These are phyloP conservation scores for Zaprionus inermis DNA, from an alignment of 1,140 invertebrate species.

Conservation along the genomic window DNA sequence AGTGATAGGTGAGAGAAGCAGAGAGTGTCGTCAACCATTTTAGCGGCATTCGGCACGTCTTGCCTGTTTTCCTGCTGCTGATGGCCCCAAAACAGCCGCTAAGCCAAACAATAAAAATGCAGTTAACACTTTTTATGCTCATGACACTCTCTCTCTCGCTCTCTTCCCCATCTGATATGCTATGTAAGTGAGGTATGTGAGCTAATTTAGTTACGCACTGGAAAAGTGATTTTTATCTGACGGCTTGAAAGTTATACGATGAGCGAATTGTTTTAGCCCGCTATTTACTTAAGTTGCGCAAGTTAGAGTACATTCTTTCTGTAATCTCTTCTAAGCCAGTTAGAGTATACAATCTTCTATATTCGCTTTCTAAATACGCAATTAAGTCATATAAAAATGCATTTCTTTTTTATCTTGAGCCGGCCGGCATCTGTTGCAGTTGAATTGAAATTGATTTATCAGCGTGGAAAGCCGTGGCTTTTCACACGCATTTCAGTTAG, in stretches of 20 bases:
- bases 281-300: too few relatives aligned
- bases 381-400: slow-evolving; percentile 6
- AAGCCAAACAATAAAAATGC: slow-evolving; percentile 50
- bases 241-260: background rate
- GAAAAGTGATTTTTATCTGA: background rate
- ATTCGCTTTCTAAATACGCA: slow-evolving; percentile 3
- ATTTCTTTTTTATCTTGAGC: background rate
- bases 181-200: background rate
- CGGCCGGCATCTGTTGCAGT: background rate
- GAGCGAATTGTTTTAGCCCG: background rate
- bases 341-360: background rate
- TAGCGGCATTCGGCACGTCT: slow-evolving; percentile 56
- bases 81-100: slow-evolving; percentile 19
- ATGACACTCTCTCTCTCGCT: slow-evolving; percentile 19
- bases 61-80: slow-evolving; percentile 48
- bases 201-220: slow-evolving; percentile 1
- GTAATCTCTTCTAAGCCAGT: background rate
- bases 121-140: slow-evolving; percentile 63
- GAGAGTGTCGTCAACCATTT: slow-evolving; percentile 27
- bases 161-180: background rate
- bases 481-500: slow-evolving; percentile 2
- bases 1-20: slow-evolving; percentile 9
- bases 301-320: background rate
- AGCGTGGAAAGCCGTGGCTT: background rate
- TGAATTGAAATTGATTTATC: slow-evolving; percentile 9